Evolutionary conservation across 2,888 invertebrate genomes (phyloP).

Genomic region (Alcis repandata): DNA sequence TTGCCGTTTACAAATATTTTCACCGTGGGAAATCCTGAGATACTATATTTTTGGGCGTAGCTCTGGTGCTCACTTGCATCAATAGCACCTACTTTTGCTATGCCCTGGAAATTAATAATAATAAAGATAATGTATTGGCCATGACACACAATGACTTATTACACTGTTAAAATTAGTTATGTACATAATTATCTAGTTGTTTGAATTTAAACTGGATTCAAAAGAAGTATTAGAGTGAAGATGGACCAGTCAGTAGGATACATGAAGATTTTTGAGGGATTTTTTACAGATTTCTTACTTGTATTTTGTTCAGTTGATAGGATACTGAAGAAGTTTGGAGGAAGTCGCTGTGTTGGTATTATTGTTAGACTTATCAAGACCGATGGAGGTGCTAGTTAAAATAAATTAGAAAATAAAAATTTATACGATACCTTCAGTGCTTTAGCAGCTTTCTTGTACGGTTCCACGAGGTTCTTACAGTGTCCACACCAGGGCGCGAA

Average conservation of each 20-base stretch:
- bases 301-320: too few species aligned
- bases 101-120: constrained; percentile 87
- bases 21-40: constrained; percentile 97
- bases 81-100: constrained; percentile 97
- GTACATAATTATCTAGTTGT: too few species aligned
- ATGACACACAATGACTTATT: background rate
- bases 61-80: constrained; percentile 96
- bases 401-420: too few species aligned
- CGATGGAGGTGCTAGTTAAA: too few species aligned
- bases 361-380: too few species aligned
- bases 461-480: constrained; percentile 93
- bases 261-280: too few species aligned
- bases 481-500: constrained; percentile 99
- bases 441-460: constrained; percentile 96
- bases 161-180: background rate
- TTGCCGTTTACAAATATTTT: constrained; percentile 90
- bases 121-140: constrained; percentile 1
- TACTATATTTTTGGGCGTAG: constrained; percentile 92
- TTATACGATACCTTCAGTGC: constrained; percentile 92
- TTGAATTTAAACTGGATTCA: too few species aligned
- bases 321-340: too few species aligned
- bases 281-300: too few species aligned
- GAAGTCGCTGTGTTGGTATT: too few species aligned
- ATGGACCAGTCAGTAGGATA: too few species aligned
- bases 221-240: too few species aligned